A percentile compares a stretch with the other conserved stretches of the same genome.
These are phyloP conservation scores for Noctua pronuba DNA, from an alignment of 2,888 invertebrate genomes.

Conservation along the genomic window DNA sequence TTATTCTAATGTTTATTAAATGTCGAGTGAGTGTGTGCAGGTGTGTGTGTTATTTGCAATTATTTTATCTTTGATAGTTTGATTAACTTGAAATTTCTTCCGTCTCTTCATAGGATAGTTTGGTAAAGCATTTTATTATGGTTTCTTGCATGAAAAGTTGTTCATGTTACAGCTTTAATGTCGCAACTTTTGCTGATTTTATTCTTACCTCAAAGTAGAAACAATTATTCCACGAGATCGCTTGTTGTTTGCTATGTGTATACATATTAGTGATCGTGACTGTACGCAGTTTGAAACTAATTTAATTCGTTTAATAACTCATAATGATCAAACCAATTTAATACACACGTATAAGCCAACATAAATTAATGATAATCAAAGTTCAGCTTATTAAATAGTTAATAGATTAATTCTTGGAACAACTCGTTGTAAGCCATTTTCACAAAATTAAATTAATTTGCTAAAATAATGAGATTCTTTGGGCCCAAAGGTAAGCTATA, in stretches of 20 bases:
- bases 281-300: slow-evolving; percentile 20
- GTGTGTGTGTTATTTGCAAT: no score
- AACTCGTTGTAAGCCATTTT: neutral
- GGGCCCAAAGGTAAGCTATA: neutral
- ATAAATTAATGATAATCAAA: neutral
- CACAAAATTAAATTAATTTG: slow-evolving; percentile 3
- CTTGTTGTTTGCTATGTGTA: neutral
- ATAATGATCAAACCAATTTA: neutral
- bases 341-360: neutral
- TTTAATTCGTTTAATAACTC: neutral
- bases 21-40: no score
- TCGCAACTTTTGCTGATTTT: no score
- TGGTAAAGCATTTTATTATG: no score
- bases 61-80: no score
- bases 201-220: neutral
- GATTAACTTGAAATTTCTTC: no score
- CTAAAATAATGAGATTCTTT: neutral
- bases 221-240: neutral
- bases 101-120: no score
- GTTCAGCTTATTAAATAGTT: neutral
- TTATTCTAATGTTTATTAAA: no score
- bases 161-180: no score
- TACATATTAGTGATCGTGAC: neutral
- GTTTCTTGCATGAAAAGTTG: no score
- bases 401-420: neutral